Percentiles rank a stretch among this genome's conserved stretches.
These are phyloP conservation scores for Falco rusticolus DNA, from an alignment of 2,797 vertebrate genomes.

Conservation along the genomic window DNA sequence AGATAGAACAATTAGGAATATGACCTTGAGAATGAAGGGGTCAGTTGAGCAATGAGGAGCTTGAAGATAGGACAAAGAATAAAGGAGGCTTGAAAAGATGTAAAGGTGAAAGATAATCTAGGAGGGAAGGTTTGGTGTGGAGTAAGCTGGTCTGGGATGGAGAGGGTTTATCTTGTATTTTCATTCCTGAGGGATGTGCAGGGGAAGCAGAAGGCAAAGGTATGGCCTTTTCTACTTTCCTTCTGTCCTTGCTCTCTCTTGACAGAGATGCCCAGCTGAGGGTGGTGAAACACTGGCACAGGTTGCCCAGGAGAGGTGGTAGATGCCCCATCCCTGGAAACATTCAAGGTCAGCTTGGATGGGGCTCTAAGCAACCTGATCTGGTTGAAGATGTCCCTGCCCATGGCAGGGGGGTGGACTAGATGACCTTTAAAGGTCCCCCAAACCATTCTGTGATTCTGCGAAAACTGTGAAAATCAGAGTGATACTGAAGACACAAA, in stretches of 20 bases:
- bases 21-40: background rate
- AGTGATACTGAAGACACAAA: background rate
- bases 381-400: background rate
- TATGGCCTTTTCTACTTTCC: background rate
- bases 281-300: background rate
- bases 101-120: background rate
- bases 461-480: background rate
- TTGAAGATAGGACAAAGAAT: background rate
- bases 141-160: background rate
- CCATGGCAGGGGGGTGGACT: background rate
- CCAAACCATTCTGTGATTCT: background rate
- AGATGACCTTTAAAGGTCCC: background rate
- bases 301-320: background rate
- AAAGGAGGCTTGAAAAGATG: background rate
- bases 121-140: background rate
- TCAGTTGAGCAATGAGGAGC: background rate
- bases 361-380: background rate
- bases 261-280: background rate
- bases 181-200: background rate
- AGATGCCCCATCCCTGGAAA: background rate
- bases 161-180: background rate
- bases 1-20: background rate
- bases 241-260: background rate
- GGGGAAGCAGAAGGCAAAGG: background rate
- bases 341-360: rapidly evolving